Conservation (phyloP, 2,888 invertebrate species). For the Diplolepis rosae region DNA sequence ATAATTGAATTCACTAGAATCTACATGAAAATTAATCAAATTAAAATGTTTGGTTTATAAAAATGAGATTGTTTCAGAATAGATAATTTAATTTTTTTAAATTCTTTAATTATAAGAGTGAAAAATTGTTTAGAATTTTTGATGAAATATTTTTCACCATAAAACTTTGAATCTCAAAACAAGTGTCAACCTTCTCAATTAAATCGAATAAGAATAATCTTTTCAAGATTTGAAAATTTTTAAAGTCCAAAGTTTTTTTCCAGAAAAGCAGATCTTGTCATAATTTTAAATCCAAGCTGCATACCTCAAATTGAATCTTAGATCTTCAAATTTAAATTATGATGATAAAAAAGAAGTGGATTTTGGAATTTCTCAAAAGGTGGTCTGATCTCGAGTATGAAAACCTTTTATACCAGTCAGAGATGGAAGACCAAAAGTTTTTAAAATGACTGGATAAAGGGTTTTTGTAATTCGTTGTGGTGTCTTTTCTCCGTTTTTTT, state of each 20-base stretch:
- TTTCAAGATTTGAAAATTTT: not conserved
- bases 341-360: not conserved
- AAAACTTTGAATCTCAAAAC: too few relatives aligned
- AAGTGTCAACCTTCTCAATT: too few relatives aligned
- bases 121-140: too few relatives aligned
- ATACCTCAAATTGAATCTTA: not conserved
- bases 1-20: too few relatives aligned
- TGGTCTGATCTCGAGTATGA: not conserved
- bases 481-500: constrained; percentile 43
- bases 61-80: too few relatives aligned
- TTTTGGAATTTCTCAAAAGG: constrained; percentile 2
- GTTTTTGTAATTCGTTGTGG: constrained; percentile 45
- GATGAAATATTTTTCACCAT: too few relatives aligned
- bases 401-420: not conserved
- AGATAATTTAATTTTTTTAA: too few relatives aligned
- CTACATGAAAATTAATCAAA: too few relatives aligned
- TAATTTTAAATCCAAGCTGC: not conserved
- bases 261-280: not conserved
- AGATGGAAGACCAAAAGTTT: too few relatives aligned
- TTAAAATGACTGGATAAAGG: constrained; percentile 6
- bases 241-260: not conserved
- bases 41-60: too few relatives aligned
- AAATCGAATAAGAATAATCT: too few relatives aligned
- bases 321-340: not conserved
- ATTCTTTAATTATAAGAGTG: too few relatives aligned